Evolutionary conservation across 2,113 vertebrate species (phyloP).

Genomic region (Ceyx margarethae): DNA sequence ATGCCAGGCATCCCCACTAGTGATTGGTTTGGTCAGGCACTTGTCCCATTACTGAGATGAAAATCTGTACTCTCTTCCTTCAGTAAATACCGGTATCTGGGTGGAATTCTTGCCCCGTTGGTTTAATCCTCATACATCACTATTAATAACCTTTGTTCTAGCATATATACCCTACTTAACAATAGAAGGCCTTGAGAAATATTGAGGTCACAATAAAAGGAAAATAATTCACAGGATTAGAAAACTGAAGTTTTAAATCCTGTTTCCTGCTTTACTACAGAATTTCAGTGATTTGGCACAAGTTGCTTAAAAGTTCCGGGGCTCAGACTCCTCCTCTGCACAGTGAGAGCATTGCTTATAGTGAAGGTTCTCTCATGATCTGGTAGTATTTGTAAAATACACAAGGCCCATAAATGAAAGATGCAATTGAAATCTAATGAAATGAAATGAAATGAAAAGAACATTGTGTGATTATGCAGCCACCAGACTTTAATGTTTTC

Average conservation of each 20-base stretch:
- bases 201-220: not conserved
- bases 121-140: not conserved
- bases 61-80: not conserved
- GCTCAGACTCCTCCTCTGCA: not conserved
- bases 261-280: not conserved
- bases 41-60: not conserved
- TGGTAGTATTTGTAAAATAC: not conserved
- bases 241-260: not conserved
- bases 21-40: not conserved
- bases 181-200: not conserved
- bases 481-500: not conserved
- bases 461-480: not conserved
- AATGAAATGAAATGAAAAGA: not conserved
- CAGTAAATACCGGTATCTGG: not conserved
- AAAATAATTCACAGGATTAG: not conserved
- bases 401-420: not conserved
- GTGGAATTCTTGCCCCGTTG: not conserved
- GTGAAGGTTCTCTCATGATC: not conserved
- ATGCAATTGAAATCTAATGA: not conserved
- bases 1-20: not conserved
- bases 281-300: not conserved
- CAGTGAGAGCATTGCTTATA: not conserved
- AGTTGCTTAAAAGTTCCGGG: not conserved
- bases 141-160: not conserved
- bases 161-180: not conserved